Base-by-base conservation (phyloP, 2,888 invertebrate genomes). In the Panzeria rudis region DNA sequence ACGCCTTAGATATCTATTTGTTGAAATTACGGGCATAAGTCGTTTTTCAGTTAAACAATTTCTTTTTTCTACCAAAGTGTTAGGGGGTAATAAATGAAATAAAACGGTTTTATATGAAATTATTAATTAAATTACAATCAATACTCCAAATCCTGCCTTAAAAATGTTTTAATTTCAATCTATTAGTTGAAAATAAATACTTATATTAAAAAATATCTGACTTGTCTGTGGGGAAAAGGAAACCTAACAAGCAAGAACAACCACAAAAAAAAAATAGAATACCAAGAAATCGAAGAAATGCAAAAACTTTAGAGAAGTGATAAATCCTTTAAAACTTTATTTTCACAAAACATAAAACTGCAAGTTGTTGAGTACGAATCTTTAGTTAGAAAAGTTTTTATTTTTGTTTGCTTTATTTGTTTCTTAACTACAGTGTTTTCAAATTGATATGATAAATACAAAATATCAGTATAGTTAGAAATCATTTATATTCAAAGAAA, bases 261-360 rank as follows among this genome's bases (percentile, higher is more conserved):
- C 50, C 66, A 38, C 23, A 23, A 62, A 41, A 3, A 35, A 44
- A 8, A 32, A 59, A 44, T 8, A 32, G 0, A 32, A 54, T 13
- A 62, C 9, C 8, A 52, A 23, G 23, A 25, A 41, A 69, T 41
- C 13, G 6, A 69, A 38, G 44, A 38, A 61, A 71, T 17, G 41
- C 15, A 32, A 56, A 64, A 75, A 62, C 61, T 84, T 81, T 47
- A 56, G 62, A 62, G 23, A 81, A 81, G 81, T 81, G 72, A 73
- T 84, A 84, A 81, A 84, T 81, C 73, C 77, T 68, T 81, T 62
- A 78, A 62, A 81, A 81, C 77, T 77, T 84, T 54, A 68, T 35
- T 73, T 62, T 76, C 25, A 56, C 41, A 64, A 29, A 80, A 64
- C 23, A 73, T 11, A 84, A 77, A 38, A 77, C 17, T 23, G 13